Percentiles rank a stretch among this genome's conserved stretches.
Evolutionary conservation across 2,113 vertebrate genomes (phyloP).

Genomic region (Perognathus longimembris): DNA sequence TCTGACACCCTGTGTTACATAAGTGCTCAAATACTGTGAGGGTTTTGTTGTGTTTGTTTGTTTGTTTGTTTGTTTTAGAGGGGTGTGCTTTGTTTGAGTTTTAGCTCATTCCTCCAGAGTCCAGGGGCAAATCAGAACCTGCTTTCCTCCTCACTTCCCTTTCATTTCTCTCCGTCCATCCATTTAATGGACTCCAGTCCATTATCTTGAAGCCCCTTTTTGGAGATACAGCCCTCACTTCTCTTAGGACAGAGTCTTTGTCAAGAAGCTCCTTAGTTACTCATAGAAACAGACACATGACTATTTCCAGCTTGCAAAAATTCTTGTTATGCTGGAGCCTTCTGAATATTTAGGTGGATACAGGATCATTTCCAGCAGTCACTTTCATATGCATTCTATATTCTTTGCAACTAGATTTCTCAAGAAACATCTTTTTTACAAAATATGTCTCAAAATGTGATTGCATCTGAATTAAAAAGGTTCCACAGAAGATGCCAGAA

Average conservation of each 20-base stretch:
- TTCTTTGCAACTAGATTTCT: neutral
- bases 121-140: neutral
- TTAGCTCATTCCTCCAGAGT: neutral
- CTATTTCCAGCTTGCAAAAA: neutral
- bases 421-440: slow-evolving; percentile 12
- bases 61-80: neutral
- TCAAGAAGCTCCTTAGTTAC: neutral
- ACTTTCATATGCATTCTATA: neutral
- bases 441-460: neutral
- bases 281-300: neutral
- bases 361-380: neutral
- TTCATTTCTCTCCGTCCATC: neutral
- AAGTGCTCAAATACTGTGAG: neutral
- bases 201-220: neutral
- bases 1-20: neutral
- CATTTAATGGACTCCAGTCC: too few relatives aligned
- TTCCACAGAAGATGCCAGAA: neutral
- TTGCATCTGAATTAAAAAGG: neutral
- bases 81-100: neutral
- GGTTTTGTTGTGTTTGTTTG: neutral
- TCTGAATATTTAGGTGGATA: neutral
- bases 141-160: neutral
- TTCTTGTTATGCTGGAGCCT: neutral
- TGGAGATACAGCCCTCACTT: neutral
- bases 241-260: neutral